These are phyloP conservation scores for Ips nitidus DNA, from an alignment of 1,140 invertebrate species.

Conservation along the genomic window DNA sequence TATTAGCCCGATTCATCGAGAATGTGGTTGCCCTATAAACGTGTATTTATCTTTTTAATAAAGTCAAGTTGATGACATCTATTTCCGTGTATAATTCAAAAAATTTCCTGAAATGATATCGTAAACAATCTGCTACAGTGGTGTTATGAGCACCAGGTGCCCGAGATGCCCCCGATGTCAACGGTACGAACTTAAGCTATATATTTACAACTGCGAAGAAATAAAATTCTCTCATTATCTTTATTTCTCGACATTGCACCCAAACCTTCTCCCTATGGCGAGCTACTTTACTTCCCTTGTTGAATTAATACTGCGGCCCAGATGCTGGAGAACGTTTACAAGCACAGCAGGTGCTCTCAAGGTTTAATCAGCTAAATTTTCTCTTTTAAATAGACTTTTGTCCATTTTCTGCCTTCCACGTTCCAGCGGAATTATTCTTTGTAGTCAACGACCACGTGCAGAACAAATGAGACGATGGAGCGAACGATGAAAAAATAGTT, in stretches of 20 bases:
- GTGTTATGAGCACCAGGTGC: constrained; percentile 9
- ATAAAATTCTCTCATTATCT: constrained; percentile 27
- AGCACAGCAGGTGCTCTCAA: constrained; percentile 16
- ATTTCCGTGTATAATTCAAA: background rate
- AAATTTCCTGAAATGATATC: constrained; percentile 8
- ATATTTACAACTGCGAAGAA: constrained; percentile 25
- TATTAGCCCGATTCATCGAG: too few species aligned
- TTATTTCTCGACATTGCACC: constrained; percentile 24
- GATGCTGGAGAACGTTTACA: constrained; percentile 24
- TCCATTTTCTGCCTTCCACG: background rate
- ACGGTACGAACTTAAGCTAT: constrained; percentile 15
- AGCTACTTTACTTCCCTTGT: constrained; percentile 27
- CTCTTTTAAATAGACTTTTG: constrained; percentile 10
- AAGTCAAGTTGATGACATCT: background rate
- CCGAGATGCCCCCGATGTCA: constrained; percentile 14
- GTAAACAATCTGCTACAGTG: constrained; percentile 4
- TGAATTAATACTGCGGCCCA: constrained; percentile 25
- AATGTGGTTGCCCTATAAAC: too few species aligned
- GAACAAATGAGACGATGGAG: background rate
- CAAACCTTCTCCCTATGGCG: constrained; percentile 13
- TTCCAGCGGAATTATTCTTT: constrained; percentile 2
- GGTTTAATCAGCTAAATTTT: constrained; percentile 23
- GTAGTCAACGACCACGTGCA: background rate
- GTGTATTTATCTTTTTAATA: background rate
- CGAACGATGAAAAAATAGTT: background rate